Conservation (phyloP, 64 coral and sea anemone genomes). For the Pachyseris speciosa region DNA sequence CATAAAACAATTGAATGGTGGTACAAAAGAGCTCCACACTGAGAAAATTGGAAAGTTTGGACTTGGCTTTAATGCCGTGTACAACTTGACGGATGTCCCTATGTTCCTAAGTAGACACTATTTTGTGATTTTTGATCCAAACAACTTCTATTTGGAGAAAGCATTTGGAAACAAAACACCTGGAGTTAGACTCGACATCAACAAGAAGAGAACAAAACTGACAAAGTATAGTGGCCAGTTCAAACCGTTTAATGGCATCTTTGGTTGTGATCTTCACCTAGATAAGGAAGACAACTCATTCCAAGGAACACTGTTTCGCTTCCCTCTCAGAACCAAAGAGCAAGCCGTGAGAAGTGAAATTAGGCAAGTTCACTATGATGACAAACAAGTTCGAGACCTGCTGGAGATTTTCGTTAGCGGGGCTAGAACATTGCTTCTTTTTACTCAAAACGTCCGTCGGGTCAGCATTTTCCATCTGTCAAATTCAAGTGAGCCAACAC, state of each 20-base stretch:
- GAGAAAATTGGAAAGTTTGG: constrained; percentile 94
- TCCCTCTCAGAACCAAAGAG: constrained; percentile 79
- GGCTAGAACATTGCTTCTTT: constrained; percentile 68
- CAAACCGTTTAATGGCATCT: constrained; percentile 90
- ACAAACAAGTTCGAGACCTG: constrained; percentile 48
- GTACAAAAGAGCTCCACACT: constrained; percentile 78
- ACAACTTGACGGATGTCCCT: constrained; percentile 93
- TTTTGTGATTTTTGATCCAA: constrained; percentile 87
- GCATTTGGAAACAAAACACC: constrained; percentile 73
- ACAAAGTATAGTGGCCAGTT: constrained; percentile 65
- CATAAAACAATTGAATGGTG: constrained; percentile 81
- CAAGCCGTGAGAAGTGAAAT: constrained; percentile 81
- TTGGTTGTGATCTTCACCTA: constrained; percentile 73
- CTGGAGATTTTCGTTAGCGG: constrained; percentile 62
- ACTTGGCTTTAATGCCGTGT: constrained; percentile 92
- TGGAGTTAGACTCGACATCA: constrained; percentile 59
- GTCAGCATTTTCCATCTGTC: constrained; percentile 65
- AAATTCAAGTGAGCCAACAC: background rate
- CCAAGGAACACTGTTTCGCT: constrained; percentile 81
- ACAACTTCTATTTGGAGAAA: constrained; percentile 74
- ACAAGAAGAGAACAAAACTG: constrained; percentile 46
- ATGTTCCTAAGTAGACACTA: constrained; percentile 86
- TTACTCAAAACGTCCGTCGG: constrained; percentile 78
- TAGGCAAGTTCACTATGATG: constrained; percentile 74
- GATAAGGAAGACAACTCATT: constrained; percentile 35